Evolutionary conservation across 2,888 invertebrate species (phyloP).

Genomic region (Stenodera caucasica): DNA sequence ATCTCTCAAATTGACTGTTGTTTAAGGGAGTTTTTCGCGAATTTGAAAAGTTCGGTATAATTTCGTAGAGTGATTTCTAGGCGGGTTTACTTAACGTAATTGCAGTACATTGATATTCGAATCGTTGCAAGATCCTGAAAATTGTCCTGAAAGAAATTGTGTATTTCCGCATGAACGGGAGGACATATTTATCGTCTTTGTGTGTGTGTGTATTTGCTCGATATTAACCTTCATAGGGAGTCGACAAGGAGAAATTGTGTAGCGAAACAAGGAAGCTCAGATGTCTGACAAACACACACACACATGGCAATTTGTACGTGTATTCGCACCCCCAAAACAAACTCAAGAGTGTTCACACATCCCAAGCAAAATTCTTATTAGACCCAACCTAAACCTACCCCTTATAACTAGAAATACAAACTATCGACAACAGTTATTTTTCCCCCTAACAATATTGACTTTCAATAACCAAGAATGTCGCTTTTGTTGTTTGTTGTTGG

Average conservation of each 20-base stretch:
- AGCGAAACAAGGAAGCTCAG: constrained; percentile 21
- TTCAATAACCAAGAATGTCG: not conserved
- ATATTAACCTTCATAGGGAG: not conserved
- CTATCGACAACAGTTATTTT: too few species aligned
- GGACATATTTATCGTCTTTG: not conserved
- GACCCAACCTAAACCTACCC: not conserved
- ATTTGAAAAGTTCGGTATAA: too few species aligned
- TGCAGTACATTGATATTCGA: not conserved
- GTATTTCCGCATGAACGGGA: not conserved
- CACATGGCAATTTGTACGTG: constrained; percentile 19
- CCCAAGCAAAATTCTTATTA: constrained; percentile 27
- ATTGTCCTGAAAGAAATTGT: not conserved
- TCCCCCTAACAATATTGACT: not conserved
- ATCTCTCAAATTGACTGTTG: too few species aligned
- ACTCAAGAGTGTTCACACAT: constrained; percentile 21
- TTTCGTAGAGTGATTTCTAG: too few species aligned
- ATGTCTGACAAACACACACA: constrained; percentile 25
- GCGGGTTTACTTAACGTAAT: too few species aligned
- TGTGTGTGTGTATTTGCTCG: not conserved
- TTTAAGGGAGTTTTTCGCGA: too few species aligned
- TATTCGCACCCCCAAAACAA: constrained; percentile 22
- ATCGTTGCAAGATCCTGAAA: not conserved
- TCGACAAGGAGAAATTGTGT: constrained; percentile 5
- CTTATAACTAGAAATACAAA: not conserved
- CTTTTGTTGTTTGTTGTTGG: not conserved